Percentiles rank a stretch among this genome's conserved stretches.
phyloP scores from a whole-genome alignment of 2,888 invertebrate genomes.

The Drosophila sordidula region DNA sequence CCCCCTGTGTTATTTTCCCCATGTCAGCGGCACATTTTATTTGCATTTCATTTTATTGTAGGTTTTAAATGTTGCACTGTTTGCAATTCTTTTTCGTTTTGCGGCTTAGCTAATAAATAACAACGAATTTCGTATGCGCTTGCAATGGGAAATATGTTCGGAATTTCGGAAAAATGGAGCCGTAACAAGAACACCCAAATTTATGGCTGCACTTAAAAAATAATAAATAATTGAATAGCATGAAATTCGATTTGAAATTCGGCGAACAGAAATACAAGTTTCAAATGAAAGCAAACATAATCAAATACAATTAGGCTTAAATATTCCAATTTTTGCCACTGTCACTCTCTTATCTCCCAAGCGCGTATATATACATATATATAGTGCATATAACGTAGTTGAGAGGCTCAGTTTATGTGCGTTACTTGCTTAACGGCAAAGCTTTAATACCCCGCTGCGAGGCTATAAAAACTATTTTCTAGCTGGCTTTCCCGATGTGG shows the following conservation, averaged over 20 bases:
- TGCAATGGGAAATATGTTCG: neutral
- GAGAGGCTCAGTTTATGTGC: conserved; percentile 28
- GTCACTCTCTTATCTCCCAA: too few relatives aligned
- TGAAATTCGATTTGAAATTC: too few relatives aligned
- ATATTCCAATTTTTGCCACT: too few relatives aligned
- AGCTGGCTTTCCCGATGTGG: neutral
- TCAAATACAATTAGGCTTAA: too few relatives aligned
- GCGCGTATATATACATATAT: neutral
- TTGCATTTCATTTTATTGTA: conserved; percentile 55
- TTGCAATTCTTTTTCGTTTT: conserved; percentile 29
- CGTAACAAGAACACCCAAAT: neutral
- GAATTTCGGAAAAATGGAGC: neutral
- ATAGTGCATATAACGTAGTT: conserved; percentile 15
- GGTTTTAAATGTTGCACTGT: conserved; percentile 55
- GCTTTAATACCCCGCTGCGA: conserved; percentile 39
- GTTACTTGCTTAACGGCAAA: conserved; percentile 44
- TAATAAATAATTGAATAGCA: too few relatives aligned
- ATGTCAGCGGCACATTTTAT: conserved; percentile 46
- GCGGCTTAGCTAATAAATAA: conserved; percentile 3
- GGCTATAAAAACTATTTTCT: conserved; percentile 34
- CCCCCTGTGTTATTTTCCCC: conserved; percentile 23
- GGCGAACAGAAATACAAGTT: too few relatives aligned
- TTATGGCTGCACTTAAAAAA: too few relatives aligned
- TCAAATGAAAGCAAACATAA: too few relatives aligned
- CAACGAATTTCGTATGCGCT: conserved; percentile 36